Evolutionary conservation across 2,113 vertebrate genomes (phyloP), one percentile per base, ranked within the genome.

Genomic region (Cynocephalus volans): DNA sequence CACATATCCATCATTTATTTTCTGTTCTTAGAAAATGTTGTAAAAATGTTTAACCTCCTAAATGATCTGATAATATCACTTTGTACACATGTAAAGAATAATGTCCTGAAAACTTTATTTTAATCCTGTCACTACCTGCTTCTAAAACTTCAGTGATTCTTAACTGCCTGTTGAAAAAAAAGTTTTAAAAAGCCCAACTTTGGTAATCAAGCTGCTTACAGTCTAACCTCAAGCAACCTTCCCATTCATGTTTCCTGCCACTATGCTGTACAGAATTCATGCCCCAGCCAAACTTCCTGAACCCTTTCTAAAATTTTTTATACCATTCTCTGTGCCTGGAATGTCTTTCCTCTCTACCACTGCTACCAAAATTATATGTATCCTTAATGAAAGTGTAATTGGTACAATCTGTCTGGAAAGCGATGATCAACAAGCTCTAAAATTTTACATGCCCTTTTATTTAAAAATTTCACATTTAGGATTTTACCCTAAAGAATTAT

Each of bases 381-480:
- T 18, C 28, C 31, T 45, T 36, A 72, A 41, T 26, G 33, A 69
- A 67, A 85, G 23, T 50, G 56, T 82, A 69, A 65, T 33, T 26
- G 14, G 24, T 50, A 54, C 28, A 62, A 64, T 4, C 6, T 50
- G 36, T 67, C 52, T 36, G 6, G 26, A 76, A 72, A 88, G 76
- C 28, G 64, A 28, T 18, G 24, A 52, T 54, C 73, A 95, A 31
- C 10, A 67, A 52, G 50, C 62, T 69, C 10, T 80, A 67, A 67
- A 62, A 54, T 75, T 81, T 89, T 70, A 12, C 69, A 36, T 64
- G 54, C 1, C 65, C 13, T 76, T 93, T 69, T 33, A 70, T 73
- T 77, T 62, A 88, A 81, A 76, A 83, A 64, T 92, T 36, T 79
- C 36, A 92, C 31, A 56, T 64, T 95, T 88, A 69, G 45, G 17